Conservation (phyloP, 2,888 invertebrate genomes). For the Ormyrus thymus region DNA sequence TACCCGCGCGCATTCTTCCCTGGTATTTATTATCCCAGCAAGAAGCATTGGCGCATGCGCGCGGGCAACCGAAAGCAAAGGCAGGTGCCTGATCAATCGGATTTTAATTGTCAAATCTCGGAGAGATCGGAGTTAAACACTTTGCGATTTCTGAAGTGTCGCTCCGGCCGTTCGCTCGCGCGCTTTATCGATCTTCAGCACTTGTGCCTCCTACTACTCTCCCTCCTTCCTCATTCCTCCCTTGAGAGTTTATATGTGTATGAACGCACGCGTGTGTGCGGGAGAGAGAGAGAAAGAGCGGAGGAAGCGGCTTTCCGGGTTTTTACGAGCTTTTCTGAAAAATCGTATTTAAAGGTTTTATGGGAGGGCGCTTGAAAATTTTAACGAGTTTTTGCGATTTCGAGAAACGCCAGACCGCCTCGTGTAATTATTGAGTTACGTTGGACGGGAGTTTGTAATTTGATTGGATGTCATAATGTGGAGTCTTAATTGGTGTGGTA, state of each 20-base stretch:
- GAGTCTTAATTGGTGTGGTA: too few species aligned
- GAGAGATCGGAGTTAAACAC: neutral
- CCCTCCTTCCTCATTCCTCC: neutral
- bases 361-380: constrained; percentile 5
- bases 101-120: constrained; percentile 54
- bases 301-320: constrained; percentile 12
- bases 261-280: neutral
- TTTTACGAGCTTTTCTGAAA: constrained; percentile 44
- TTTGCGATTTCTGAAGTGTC: constrained; percentile 41
- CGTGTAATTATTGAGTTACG: constrained; percentile 10
- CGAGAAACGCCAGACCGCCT: neutral
- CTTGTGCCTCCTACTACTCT: neutral
- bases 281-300: neutral
- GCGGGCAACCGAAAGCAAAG: neutral
- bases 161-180: constrained; percentile 16
- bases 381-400: constrained; percentile 21
- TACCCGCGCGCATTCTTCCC: neutral
- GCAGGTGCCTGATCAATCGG: constrained; percentile 57
- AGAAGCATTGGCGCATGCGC: neutral
- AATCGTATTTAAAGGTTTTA: constrained; percentile 29
- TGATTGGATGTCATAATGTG: neutral
- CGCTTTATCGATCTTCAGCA: constrained; percentile 16
- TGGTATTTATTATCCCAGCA: constrained; percentile 24
- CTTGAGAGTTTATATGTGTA: neutral
- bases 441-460: neutral